Evolutionary conservation across 1,140 invertebrate genomes (phyloP).

Genomic region (Nylanderia fulva): DNA sequence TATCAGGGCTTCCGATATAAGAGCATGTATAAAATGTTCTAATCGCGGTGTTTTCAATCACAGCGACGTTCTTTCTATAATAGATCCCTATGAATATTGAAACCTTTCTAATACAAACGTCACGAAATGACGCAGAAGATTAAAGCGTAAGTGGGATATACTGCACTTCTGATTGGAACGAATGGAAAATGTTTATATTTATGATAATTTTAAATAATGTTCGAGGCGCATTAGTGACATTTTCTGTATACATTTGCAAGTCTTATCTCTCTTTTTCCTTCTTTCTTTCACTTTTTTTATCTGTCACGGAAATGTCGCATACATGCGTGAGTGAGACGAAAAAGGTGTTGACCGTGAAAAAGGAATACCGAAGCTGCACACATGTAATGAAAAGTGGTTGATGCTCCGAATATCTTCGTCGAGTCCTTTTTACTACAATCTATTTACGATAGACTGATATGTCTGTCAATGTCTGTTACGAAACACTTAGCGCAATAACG

Average conservation of each 20-base stretch:
- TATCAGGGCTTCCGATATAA: neutral
- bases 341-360: conserved; percentile 24
- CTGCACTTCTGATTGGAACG: conserved; percentile 17
- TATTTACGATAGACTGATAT: neutral
- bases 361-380: neutral
- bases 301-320: neutral
- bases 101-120: neutral
- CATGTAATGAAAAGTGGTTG: conserved; percentile 46
- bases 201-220: conserved; percentile 22
- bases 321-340: neutral
- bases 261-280: conserved; percentile 3
- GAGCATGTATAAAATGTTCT: neutral
- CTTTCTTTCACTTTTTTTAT: too few species aligned
- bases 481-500: conserved; percentile 50
- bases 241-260: neutral
- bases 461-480: conserved; percentile 37
- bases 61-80: neutral
- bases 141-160: conserved; percentile 3
- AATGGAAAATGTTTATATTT: conserved; percentile 22
- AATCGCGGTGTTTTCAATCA: neutral
- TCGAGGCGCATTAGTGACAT: conserved; percentile 37
- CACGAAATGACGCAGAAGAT: neutral
- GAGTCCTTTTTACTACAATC: conserved; percentile 38
- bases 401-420: conserved; percentile 35
- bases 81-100: neutral